phyloP scores from a whole-genome alignment of 2,113 vertebrate species.

The Shinisaurus crocodilurus region DNA sequence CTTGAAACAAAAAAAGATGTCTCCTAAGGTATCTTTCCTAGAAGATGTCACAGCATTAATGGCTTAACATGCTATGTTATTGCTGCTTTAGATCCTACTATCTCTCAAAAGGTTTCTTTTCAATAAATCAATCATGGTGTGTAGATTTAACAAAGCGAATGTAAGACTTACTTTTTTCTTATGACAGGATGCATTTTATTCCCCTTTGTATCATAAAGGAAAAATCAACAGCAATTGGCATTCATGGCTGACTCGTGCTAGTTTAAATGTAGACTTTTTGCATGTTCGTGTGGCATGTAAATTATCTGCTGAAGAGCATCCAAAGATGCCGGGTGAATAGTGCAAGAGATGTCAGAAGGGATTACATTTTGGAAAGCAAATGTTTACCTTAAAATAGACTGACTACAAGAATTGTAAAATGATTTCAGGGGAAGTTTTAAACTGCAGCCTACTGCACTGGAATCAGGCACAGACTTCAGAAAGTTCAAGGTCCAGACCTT shows the following conservation, averaged over 20 bases:
- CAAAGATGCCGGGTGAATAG: conserved; percentile 66
- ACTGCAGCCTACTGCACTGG: conserved; percentile 18
- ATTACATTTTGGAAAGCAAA: conserved; percentile 71
- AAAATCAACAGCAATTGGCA: conserved; percentile 54
- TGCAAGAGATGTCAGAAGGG: conserved; percentile 66
- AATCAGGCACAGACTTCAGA: conserved; percentile 18
- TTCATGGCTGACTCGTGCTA: conserved; percentile 48
- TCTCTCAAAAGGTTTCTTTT: conserved; percentile 51
- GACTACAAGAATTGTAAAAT: conserved; percentile 47
- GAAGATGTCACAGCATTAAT: conserved; percentile 45
- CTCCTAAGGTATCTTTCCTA: conserved; percentile 47
- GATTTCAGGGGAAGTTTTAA: conserved; percentile 55
- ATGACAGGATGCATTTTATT: conserved; percentile 34
- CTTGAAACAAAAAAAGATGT: conserved; percentile 46
- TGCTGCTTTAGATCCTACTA: conserved; percentile 40
- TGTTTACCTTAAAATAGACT: conserved; percentile 74
- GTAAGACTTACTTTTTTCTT: conserved; percentile 24
- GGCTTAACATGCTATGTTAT: too few relatives aligned
- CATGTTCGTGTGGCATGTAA: conserved; percentile 62
- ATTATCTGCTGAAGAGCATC: conserved; percentile 73
- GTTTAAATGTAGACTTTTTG: conserved; percentile 69
- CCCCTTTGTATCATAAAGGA: conserved; percentile 36
- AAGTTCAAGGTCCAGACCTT: neutral
- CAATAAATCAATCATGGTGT: conserved; percentile 33
- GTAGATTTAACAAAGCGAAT: conserved; percentile 15